Evolutionary conservation across 53 echinoderm and acorn worm genomes (phyloP).

Genomic region (Patiria pectinifera): DNA sequence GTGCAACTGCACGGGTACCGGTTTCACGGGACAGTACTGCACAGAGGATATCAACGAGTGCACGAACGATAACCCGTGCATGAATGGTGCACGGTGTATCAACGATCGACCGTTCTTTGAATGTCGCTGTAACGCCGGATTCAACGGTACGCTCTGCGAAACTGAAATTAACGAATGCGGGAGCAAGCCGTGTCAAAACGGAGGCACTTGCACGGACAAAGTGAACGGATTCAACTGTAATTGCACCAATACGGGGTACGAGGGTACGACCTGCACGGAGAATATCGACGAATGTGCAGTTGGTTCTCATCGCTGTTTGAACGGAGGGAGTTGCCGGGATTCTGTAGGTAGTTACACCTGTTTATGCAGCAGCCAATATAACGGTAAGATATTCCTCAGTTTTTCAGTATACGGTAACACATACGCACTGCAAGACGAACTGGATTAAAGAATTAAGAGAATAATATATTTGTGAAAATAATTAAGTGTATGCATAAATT

Average conservation of each 20-base stretch:
- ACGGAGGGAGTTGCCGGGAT: conserved; percentile 74
- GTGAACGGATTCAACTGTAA: conserved; percentile 45
- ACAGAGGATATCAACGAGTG: conserved; percentile 86
- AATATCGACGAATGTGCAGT: conserved; percentile 51
- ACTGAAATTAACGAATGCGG: conserved; percentile 78
- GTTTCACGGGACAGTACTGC: conserved; percentile 77
- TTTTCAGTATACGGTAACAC: too few species aligned
- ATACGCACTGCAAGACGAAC: background rate
- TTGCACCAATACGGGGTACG: conserved; percentile 30
- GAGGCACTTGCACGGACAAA: conserved; percentile 32
- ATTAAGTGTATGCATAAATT: background rate
- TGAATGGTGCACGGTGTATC: conserved; percentile 76
- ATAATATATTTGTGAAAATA: background rate
- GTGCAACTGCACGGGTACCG: conserved; percentile 81
- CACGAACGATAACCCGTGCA: conserved; percentile 61
- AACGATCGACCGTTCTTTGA: conserved; percentile 76
- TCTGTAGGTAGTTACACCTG: conserved; percentile 68
- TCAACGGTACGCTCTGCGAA: conserved; percentile 68
- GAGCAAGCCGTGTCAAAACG: conserved; percentile 74
- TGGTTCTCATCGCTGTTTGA: conserved; percentile 46
- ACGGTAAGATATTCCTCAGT: conserved; percentile 56
- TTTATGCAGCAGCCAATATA: conserved; percentile 66
- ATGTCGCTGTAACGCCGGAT: conserved; percentile 78
- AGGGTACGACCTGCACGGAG: conserved; percentile 8
- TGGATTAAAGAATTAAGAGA: background rate